Evolutionary conservation across 2,113 vertebrate genomes (phyloP).

Genomic region (Pelodiscus sinensis): DNA sequence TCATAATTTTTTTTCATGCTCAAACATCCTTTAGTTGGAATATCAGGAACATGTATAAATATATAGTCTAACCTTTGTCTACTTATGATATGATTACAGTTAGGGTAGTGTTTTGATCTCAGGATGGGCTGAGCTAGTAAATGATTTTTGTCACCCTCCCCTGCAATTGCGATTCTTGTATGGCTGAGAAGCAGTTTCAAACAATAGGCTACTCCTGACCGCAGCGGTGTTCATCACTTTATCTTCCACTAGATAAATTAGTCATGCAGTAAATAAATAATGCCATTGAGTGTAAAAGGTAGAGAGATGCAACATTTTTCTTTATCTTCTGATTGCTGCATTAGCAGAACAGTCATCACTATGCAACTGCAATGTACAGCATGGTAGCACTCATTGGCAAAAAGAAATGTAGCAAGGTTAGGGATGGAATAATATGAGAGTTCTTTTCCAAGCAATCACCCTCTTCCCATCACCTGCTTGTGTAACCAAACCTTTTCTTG

Average conservation of each 20-base stretch:
- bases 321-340: background rate
- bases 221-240: background rate
- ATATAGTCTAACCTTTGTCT: background rate
- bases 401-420: background rate
- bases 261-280: slow-evolving; percentile 31
- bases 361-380: background rate
- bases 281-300: background rate
- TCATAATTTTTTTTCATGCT: background rate
- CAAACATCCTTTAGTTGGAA: background rate
- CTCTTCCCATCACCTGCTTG: background rate
- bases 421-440: background rate
- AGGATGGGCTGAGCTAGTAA: slow-evolving; percentile 19
- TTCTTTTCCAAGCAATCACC: background rate
- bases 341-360: background rate
- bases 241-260: slow-evolving; percentile 1
- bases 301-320: slow-evolving; percentile 16
- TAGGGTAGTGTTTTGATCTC: background rate
- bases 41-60: background rate
- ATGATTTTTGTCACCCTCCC: background rate
- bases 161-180: slow-evolving; percentile 33
- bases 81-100: slow-evolving; percentile 27
- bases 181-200: slow-evolving; percentile 49
- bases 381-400: background rate
- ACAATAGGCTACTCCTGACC: slow-evolving; percentile 23
- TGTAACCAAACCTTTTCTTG: background rate